Conservation (phyloP, 2,113 vertebrate genomes). For the Micronisus gabar region DNA sequence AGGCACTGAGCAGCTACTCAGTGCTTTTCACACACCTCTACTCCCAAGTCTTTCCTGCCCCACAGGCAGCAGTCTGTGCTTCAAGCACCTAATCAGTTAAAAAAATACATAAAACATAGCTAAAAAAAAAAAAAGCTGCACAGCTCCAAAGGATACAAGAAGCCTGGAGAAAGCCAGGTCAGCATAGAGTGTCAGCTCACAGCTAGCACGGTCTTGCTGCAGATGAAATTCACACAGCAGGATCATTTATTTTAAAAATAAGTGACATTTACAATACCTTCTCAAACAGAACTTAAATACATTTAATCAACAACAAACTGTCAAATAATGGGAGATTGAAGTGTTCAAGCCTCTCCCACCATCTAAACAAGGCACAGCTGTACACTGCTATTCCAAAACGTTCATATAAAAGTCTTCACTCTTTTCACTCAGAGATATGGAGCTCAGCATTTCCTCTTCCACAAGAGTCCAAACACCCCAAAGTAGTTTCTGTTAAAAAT, state of each 20-base stretch:
- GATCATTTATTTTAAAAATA: constrained; percentile 67
- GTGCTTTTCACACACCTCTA: background rate
- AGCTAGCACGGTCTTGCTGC: background rate
- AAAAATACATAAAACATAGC: background rate
- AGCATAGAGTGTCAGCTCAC: background rate
- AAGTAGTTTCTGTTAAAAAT: background rate
- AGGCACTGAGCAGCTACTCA: background rate
- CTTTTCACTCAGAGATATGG: background rate
- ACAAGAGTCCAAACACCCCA: background rate
- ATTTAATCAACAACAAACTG: background rate
- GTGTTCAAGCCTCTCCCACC: background rate
- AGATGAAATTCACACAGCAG: constrained; percentile 2
- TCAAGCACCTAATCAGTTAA: background rate
- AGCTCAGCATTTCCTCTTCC: background rate
- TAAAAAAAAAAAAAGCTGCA: background rate
- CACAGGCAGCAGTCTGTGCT: background rate
- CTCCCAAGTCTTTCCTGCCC: background rate
- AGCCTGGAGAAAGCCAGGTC: background rate
- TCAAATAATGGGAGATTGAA: background rate
- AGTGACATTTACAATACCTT: constrained; percentile 1
- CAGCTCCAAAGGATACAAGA: background rate
- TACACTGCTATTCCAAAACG: background rate
- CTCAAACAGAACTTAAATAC: constrained; percentile 1
- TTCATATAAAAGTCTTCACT: background rate
- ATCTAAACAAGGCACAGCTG: background rate